Percentiles rank a stretch among this genome's conserved stretches.
Conservation (phyloP, 2,888 invertebrate species). For the Netelia fuscicornis region DNA sequence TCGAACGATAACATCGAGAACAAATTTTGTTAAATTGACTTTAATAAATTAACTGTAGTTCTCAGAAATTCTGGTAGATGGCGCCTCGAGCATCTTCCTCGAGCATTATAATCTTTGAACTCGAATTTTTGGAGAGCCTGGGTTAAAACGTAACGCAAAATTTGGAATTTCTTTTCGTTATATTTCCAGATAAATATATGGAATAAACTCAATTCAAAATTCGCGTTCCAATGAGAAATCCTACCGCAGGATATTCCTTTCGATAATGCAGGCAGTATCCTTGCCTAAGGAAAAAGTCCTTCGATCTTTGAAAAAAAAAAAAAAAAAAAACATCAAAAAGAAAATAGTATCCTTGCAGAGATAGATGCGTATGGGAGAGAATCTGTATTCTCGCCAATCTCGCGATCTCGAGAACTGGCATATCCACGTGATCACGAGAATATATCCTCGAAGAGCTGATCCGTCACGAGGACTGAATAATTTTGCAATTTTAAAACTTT, state of each 20-base stretch:
- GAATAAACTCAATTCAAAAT: not conserved
- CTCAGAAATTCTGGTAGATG: too few relatives aligned
- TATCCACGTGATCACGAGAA: constrained; percentile 57
- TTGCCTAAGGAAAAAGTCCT: not conserved
- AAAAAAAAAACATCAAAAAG: too few relatives aligned
- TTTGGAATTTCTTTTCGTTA: too few relatives aligned
- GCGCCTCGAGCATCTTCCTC: too few relatives aligned
- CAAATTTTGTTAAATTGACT: too few relatives aligned
- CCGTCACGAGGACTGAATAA: constrained; percentile 67
- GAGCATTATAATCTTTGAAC: too few relatives aligned
- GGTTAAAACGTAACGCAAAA: too few relatives aligned
- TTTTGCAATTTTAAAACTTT: constrained; percentile 65
- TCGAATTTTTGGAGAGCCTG: too few relatives aligned
- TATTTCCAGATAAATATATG: not conserved
- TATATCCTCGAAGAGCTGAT: constrained; percentile 57
- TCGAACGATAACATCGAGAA: too few relatives aligned
- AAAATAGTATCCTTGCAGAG: not conserved
- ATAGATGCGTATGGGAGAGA: not conserved
- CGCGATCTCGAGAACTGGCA: constrained; percentile 39
- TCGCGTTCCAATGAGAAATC: constrained; percentile 48
- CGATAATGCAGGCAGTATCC: constrained; percentile 51
- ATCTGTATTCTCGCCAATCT: constrained; percentile 15
- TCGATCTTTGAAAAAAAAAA: not conserved
- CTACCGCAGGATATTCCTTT: constrained; percentile 45
- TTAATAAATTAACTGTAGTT: too few relatives aligned